A percentile compares a stretch with the other conserved stretches of the same genome.
Evolutionary conservation across 2,888 invertebrate genomes (phyloP).

Genomic region (Trissolcus japonicus): DNA sequence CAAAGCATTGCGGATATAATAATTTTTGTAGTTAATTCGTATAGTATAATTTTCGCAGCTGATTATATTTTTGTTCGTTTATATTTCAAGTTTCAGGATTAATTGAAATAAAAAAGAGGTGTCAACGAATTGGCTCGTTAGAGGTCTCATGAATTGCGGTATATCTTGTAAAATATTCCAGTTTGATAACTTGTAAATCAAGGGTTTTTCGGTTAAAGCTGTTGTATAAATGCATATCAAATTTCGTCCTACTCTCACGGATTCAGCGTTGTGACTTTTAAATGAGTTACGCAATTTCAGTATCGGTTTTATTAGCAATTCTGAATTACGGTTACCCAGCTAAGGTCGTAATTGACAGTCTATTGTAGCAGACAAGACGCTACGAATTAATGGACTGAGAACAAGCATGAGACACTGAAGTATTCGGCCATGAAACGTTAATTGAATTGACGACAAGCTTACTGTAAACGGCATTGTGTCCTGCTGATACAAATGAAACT

Average conservation of each 20-base stretch:
- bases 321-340: constrained; percentile 57
- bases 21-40: too few relatives aligned
- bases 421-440: constrained; percentile 58
- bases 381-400: constrained; percentile 57
- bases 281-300: constrained; percentile 54
- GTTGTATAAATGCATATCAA: constrained; percentile 47
- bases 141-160: too few relatives aligned
- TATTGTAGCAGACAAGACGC: constrained; percentile 54
- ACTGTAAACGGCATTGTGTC: constrained; percentile 51
- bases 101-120: too few relatives aligned
- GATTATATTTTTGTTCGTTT: too few relatives aligned
- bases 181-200: constrained; percentile 41
- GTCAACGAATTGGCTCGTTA: too few relatives aligned
- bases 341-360: constrained; percentile 58
- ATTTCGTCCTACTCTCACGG: constrained; percentile 46
- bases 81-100: too few relatives aligned
- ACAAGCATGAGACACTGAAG: constrained; percentile 58
- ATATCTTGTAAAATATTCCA: neutral
- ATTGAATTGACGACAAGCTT: constrained; percentile 55
- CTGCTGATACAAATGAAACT: constrained; percentile 50
- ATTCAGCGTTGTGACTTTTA: constrained; percentile 47
- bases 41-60: too few relatives aligned
- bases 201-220: constrained; percentile 15
- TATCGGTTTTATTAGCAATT: constrained; percentile 57
- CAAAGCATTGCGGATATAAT: too few relatives aligned